These are phyloP conservation scores for Crepidodera aurea DNA, from an alignment of 2,888 invertebrate species.

Conservation along the genomic window DNA sequence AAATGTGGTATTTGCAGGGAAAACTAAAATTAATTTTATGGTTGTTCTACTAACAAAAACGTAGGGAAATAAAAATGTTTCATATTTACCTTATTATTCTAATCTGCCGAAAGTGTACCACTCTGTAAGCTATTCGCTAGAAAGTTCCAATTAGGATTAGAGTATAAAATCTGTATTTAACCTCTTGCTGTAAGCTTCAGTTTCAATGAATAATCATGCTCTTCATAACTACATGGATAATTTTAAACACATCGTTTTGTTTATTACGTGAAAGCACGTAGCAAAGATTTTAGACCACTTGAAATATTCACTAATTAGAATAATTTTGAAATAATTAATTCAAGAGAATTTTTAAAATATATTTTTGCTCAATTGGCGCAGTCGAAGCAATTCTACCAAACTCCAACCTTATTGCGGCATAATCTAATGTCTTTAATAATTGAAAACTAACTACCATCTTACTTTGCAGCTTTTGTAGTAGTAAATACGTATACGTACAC, in stretches of 20 bases:
- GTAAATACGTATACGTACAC: too few relatives aligned
- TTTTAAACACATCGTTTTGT: background rate
- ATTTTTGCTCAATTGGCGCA: background rate
- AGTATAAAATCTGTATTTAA: conserved; percentile 10
- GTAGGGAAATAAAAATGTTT: too few relatives aligned
- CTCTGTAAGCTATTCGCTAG: background rate
- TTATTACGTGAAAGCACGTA: background rate
- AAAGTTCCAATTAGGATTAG: conserved; percentile 14
- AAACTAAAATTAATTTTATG: too few relatives aligned
- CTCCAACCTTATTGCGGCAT: background rate
- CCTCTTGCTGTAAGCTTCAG: conserved; percentile 9
- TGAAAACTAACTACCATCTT: background rate
- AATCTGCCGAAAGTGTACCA: background rate
- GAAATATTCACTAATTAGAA: too few relatives aligned
- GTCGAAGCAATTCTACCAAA: background rate
- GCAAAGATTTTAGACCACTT: too few relatives aligned
- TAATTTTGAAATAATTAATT: too few relatives aligned
- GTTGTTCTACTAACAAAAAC: too few relatives aligned
- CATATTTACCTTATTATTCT: too few relatives aligned
- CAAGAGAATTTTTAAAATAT: too few relatives aligned
- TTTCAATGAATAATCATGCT: conserved; percentile 15
- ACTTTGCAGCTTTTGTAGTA: background rate
- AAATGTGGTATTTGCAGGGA: too few relatives aligned
- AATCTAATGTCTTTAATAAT: background rate
- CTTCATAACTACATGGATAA: background rate